A percentile compares a stretch with the other conserved stretches of the same genome.
Evolutionary conservation across 2,113 vertebrate species (phyloP).

Genomic region (Balaenoptera acutorostrata): DNA sequence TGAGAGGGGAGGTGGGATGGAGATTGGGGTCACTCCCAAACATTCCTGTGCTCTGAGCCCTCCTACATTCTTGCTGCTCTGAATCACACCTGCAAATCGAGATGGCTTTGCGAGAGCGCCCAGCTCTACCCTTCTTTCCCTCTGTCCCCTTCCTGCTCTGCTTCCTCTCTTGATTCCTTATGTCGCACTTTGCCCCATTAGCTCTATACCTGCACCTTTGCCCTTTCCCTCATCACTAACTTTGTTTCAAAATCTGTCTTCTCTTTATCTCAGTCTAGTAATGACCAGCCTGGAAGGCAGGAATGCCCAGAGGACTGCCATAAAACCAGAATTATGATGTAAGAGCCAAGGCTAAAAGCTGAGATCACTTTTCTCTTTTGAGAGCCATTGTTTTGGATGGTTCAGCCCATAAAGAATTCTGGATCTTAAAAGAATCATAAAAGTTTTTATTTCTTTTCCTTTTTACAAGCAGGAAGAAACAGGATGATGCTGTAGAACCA

Average conservation of each 20-base stretch:
- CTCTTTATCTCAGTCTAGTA: not conserved
- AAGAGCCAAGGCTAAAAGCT: not conserved
- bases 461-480: not conserved
- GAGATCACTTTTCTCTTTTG: not conserved
- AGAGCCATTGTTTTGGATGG: not conserved
- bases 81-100: not conserved
- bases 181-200: not conserved
- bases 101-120: accelerated
- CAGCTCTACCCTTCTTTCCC: not conserved
- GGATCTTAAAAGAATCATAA: not conserved
- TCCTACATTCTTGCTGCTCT: not conserved
- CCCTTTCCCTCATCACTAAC: not conserved
- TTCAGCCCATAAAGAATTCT: not conserved
- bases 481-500: accelerated
- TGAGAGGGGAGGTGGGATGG: not conserved
- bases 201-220: not conserved
- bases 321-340: not conserved
- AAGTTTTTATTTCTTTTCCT: not conserved
- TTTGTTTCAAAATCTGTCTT: not conserved
- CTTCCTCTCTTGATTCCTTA: not conserved
- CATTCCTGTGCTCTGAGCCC: not conserved
- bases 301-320: not conserved
- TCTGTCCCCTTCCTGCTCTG: not conserved
- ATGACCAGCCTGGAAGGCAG: not conserved
- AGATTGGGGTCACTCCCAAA: not conserved